These are phyloP conservation scores for Plagodis dolabraria DNA, from an alignment of 2,888 invertebrate species.

Conservation along the genomic window DNA sequence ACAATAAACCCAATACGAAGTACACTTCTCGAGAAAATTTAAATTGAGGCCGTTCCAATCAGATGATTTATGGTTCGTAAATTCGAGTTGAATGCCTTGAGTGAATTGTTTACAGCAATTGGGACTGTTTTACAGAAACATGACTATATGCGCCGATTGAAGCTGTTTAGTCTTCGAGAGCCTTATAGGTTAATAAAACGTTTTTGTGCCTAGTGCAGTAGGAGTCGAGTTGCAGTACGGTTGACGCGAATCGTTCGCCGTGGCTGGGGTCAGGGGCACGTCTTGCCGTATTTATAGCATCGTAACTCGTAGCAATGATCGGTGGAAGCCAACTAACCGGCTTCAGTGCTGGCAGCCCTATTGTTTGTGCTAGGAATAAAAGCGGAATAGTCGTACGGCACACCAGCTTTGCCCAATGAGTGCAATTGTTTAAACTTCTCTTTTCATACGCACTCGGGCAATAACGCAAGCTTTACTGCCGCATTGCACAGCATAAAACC, in stretches of 20 bases:
- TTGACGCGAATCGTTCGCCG: constrained; percentile 40
- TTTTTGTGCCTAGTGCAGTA: constrained; percentile 24
- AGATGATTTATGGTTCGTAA: constrained; percentile 41
- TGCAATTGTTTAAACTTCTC: constrained; percentile 69
- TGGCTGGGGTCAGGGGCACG: constrained; percentile 75
- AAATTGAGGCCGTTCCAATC: constrained; percentile 39
- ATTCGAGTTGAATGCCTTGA: constrained; percentile 39
- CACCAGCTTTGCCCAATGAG: constrained; percentile 46
- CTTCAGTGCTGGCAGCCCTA: constrained; percentile 65
- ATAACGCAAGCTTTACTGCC: constrained; percentile 63
- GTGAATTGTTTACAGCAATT: constrained; percentile 39
- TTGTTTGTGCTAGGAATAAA: constrained; percentile 78
- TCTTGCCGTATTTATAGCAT: constrained; percentile 78
- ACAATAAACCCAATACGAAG: constrained; percentile 27
- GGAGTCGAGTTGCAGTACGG: constrained; percentile 33
- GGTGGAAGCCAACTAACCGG: constrained; percentile 68
- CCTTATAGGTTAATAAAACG: constrained; percentile 26
- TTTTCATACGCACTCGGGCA: constrained; percentile 50
- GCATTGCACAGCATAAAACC: constrained; percentile 58
- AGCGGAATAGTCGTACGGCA: constrained; percentile 60
- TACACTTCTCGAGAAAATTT: constrained; percentile 20
- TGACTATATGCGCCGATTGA: constrained; percentile 25
- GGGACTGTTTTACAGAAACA: constrained; percentile 35
- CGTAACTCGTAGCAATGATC: constrained; percentile 78
- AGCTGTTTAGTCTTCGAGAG: constrained; percentile 28